Base-by-base conservation (phyloP, 2,888 invertebrate genomes). In the Lepidochitona cinerea region DNA sequence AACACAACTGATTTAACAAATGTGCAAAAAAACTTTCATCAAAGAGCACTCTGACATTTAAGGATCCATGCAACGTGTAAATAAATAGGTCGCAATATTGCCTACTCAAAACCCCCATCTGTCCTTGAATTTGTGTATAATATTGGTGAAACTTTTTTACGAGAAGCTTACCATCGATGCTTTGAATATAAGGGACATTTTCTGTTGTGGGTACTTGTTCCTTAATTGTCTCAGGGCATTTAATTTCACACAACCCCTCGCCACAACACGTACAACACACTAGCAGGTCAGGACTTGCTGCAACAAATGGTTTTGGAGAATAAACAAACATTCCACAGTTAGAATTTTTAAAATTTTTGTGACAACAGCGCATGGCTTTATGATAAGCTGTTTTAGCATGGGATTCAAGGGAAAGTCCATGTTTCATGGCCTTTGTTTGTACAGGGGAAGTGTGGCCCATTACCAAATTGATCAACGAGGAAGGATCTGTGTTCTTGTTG, bases 341-440 rank as follows among this genome's bases (percentile, higher is more conserved):
- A n/a, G 18, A 49, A 1, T 65, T 2, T n/a, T 54, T 59, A 33
- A 75, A 75, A 32, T 72, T 66, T 37, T 69, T 70, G 35, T 77
- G 77, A 7, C n/a, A 49, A 18, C 64, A 69, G 36, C 37, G 59
- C 71, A 70, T 70, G n/a, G n/a, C n/a, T 18, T 64, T 37, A 9
- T 18, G 36, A 33, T 77, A 77, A 0, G 12, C 23, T 54, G n/a
- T 64, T 36, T 75, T 77, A 1, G 75, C 75, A 32, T 35, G n/a
- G 18, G 71, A 70, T 53, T 75, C 75, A 33, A 75, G 9, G 1
- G 71, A 75, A 18, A 75, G 37, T 12, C 77, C 75, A 72, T 77
- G 73, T 37, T 77, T 77, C 77, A 77, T 77, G 33, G 75, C 77
- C 26, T 52, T 33, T 18, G 73, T 78, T 37, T n/a, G 70, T 5